Evolutionary conservation across 2,797 vertebrate species (phyloP), one percentile per base, ranked within the genome.

Genomic region (Novumbra hubbsi): DNA sequence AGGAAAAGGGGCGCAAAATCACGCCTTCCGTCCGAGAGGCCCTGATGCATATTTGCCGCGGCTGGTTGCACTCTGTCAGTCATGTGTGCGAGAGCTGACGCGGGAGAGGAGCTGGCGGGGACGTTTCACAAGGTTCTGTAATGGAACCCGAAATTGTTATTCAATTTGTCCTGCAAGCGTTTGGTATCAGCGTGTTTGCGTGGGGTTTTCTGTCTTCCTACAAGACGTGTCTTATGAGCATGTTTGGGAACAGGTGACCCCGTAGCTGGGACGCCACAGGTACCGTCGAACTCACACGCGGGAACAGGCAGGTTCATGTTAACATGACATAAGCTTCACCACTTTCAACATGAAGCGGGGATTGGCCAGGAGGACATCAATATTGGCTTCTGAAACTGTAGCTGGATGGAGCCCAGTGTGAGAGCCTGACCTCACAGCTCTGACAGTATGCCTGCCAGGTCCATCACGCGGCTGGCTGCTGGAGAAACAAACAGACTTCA

Each of bases 11-110:
- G 41, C 57, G 73, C 48, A 70, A 76, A 62, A 49, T 70, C 69
- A 73, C 68, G 16, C 73, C 75, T 48, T 73, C 63, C 60, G 38
- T 76, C 66, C 50, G 7, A 57, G 75, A 76, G 80, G 77, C 73
- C 73, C 66, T 30, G 34, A 30, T 66, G 66, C 79, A 81, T 82
- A 82, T 75, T 69, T 83, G 52, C 68, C 57, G 45, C 34, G 73
- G 79, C 74, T 78, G 73, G 77, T 74, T 76, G 67, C 49, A 62
- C 71, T 67, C 72, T 78, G 79, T 85, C 87, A 86, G 69, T 86
- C 79, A 85, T 4, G 17, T 64, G 72, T n/a, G 55, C 28, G 28
- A 64, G 62, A 28, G 17, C 30, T 64, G 28, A 17, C 38, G 57
- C 4, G 64, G 69, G 65, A 15, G 5, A 7, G 21, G 32, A 60